Evolutionary conservation across 2,888 invertebrate genomes (phyloP), one percentile per base, ranked within the genome.

Genomic region (Monoplex corrugatus): DNA sequence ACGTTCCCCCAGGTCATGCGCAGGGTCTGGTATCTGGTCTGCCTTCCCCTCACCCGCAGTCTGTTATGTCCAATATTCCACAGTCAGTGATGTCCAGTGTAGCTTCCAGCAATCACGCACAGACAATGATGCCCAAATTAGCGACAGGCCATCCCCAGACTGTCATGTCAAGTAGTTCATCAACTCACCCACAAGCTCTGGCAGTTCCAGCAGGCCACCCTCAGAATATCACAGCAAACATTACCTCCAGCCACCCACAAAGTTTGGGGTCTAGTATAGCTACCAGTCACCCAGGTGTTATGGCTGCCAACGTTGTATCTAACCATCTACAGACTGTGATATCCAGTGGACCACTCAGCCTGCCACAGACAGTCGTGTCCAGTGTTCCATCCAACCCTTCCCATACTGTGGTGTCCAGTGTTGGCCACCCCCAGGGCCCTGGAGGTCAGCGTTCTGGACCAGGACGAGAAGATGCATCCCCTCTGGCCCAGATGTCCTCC

Each of bases 401-500:
- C 1, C 78, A 80, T 23, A 10, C 78, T 80, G 28, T 23, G 16
- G 43, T 43, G 78, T 40, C 78, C 40, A 43, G 10, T 6, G 43
- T 80, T 28, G 43, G 78, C 43, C 84, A 84, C 32, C 23, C 32
- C 13, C 84, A 84, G 43, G 84, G 43, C 2, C 32, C 45, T 19
- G 19, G 13, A 2, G 23, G 28, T 43, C 45, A 63, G 1, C 86
- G 43, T 44, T 35, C 57, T 35, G 82, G 82, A 80, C 35, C 32
- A 0, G 68, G 88, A 3, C 28, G 82, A 16, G 88, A 83, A 43
- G 88, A 68, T 13, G 32, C 83, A 5, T 83, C 88, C 6, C 82
- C 82, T 19, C 83, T 88, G 8, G 68, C 63, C 13, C 88, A 88
- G 44, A 82, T 83, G 57, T 83, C 88, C 8, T 68, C 83, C 45